Conservation (phyloP, 2,113 vertebrate genomes). For the Prinia subflava region DNA sequence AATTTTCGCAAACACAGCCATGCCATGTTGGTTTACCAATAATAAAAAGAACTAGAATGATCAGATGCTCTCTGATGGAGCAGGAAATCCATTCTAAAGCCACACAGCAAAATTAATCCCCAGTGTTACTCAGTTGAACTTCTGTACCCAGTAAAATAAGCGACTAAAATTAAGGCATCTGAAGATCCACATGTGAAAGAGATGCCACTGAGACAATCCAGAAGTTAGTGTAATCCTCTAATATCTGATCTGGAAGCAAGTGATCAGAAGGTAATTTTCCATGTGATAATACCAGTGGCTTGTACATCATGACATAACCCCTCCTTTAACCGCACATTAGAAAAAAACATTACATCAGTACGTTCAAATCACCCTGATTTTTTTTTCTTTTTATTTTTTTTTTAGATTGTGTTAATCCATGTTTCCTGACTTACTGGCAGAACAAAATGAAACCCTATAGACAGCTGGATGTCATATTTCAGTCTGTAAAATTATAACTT, state of each 20-base stretch:
- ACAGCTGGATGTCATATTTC: not conserved
- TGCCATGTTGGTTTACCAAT: not conserved
- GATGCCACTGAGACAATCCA: not conserved
- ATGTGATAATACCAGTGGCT: not conserved
- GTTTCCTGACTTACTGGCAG: not conserved
- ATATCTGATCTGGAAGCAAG: constrained; percentile 50
- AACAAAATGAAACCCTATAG: not conserved
- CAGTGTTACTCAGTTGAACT: not conserved
- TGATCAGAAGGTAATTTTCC: constrained; percentile 37
- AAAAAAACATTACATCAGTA: constrained; percentile 28
- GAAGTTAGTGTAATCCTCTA: not conserved
- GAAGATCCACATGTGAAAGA: constrained; percentile 12
- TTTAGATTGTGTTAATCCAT: not conserved
- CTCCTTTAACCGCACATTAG: not conserved
- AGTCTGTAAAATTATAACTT: not conserved
- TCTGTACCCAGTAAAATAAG: not conserved
- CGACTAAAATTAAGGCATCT: not conserved
- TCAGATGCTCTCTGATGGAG: not conserved
- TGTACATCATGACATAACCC: not conserved
- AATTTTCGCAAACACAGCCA: not conserved
- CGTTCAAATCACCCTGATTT: not conserved
- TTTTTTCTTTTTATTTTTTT: not conserved
- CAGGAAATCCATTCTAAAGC: not conserved
- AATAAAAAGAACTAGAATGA: not conserved
- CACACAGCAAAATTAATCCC: not conserved